A percentile compares a stretch with the other conserved stretches of the same genome.
Conservation (phyloP, 2,797 vertebrate species). For the Leptodactylus fallax region DNA sequence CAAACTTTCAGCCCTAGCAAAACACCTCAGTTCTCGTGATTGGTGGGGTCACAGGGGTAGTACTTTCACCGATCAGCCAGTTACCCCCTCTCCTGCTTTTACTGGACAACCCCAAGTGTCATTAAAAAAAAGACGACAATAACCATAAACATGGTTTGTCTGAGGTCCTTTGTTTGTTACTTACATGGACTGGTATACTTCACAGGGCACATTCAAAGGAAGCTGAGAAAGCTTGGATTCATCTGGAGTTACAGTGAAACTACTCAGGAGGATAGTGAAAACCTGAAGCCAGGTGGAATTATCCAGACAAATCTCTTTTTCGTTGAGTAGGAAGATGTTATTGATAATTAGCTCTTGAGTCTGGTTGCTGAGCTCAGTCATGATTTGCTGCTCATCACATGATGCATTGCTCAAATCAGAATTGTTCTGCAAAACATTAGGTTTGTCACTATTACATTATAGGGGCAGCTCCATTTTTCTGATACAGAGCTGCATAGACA, state of each 20-base stretch:
- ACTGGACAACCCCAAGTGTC: no score
- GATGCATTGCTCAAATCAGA: background rate
- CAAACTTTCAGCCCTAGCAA: no score
- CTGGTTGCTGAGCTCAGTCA: background rate
- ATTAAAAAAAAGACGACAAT: no score
- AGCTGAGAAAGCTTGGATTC: slow-evolving; percentile 42
- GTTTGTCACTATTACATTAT: background rate
- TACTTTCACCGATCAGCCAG: no score
- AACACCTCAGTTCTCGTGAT: no score
- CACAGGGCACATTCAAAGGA: slow-evolving; percentile 33
- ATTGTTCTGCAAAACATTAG: background rate
- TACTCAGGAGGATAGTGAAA: slow-evolving; percentile 23
- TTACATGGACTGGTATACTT: slow-evolving; percentile 60
- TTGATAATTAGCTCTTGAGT: slow-evolving; percentile 15
- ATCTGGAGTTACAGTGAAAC: slow-evolving; percentile 36
- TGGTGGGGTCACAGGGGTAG: no score
- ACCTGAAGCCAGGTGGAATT: slow-evolving; percentile 17
- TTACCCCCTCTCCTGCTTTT: no score
- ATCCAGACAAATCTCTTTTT: background rate
- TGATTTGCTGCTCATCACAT: background rate
- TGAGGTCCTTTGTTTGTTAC: slow-evolving; percentile 26
- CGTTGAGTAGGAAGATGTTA: slow-evolving; percentile 11
- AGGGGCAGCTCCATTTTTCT: background rate
- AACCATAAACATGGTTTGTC: no score
- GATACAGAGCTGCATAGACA: background rate